Evolutionary conservation across 2,797 vertebrate species (phyloP).

Genomic region (Sebastes diploproa): DNA sequence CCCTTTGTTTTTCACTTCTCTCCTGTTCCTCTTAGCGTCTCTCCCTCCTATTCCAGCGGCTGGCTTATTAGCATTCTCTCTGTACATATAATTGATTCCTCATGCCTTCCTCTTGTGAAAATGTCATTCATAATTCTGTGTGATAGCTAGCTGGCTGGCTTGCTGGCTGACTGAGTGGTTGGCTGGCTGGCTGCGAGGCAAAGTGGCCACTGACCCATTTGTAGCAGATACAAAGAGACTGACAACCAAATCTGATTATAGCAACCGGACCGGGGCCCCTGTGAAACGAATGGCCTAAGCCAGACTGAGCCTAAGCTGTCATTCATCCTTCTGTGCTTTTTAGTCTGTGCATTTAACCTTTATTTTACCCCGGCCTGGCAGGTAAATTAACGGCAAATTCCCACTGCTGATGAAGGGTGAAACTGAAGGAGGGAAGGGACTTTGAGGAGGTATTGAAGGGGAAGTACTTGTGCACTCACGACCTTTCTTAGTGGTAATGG

Average conservation of each 20-base stretch:
- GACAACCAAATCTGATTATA: conserved; percentile 76
- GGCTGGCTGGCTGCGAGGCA: conserved; percentile 56
- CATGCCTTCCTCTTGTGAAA: conserved; percentile 76
- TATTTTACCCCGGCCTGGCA: conserved; percentile 21
- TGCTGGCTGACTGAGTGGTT: conserved; percentile 26
- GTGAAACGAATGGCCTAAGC: conserved; percentile 51
- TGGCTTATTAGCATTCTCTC: conserved; percentile 77
- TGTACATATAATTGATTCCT: conserved; percentile 80
- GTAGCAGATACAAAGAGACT: conserved; percentile 71
- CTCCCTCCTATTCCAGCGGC: conserved; percentile 44
- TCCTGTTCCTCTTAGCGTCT: conserved; percentile 16
- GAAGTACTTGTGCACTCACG: conserved; percentile 34
- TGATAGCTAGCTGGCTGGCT: conserved; percentile 71
- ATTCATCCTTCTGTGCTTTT: conserved; percentile 58
- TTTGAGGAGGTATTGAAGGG: conserved; percentile 39
- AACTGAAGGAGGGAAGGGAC: conserved; percentile 34
- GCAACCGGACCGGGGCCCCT: conserved; percentile 52
- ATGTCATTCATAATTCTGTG: conserved; percentile 81
- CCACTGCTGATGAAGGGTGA: conserved; percentile 36
- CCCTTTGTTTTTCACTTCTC: conserved; percentile 58
- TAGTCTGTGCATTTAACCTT: conserved; percentile 45
- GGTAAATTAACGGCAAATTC: conserved; percentile 43
- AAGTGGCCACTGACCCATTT: conserved; percentile 78
- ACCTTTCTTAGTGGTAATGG: conserved; percentile 49
- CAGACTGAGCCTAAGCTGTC: conserved; percentile 52